Base-by-base conservation (phyloP, 2,888 invertebrate genomes). In the Acleris cristana region DNA sequence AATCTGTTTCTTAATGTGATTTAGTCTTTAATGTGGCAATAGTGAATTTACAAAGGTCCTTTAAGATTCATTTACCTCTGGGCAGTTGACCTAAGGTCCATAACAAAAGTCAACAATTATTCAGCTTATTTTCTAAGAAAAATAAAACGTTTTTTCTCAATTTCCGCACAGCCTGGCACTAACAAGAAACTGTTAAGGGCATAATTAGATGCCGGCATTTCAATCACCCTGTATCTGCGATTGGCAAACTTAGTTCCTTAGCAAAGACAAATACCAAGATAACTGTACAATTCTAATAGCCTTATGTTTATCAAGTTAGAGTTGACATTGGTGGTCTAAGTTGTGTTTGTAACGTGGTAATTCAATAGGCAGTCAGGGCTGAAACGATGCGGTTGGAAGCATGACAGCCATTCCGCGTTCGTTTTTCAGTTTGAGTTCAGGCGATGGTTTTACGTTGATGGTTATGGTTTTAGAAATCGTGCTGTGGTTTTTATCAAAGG, bases 171-270 rank as follows among this genome's bases (percentile, higher is more conserved):
- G 81, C 84, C 83, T 73, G 77, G 78, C 82, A 81, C 79, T 89
- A 90, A 90, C 89, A 86, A 88, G 90, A 89, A 90, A 88, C 88
- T 87, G 89, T 88, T 86, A 89, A 21, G 3, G 86, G 86, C 88
- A 90, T 90, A 89, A 90, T 89, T 87, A 87, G 86, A 78, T 76
- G 83, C 80, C 81, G 82, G 86, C 85, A 83, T 87, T 89, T 89
- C 88, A 89, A 89, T 89, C 88, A 89, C 87, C 30, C 49, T 40
- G 48, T 23, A 52, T 87, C 89, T 87, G 82, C 84, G 83, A 88
- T 82, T 86, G 79, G 82, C 83, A 85, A 88, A 85, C 83, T 84
- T 85, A 81, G 80, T 77, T 75, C 80, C 77, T 82, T 72, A 72
- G 79, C 79, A 84, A 85, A 84, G 82, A 84, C 78, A 66, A 70